A percentile compares a stretch with the other conserved stretches of the same genome.
These are phyloP conservation scores for Polymixis lichenea DNA, from an alignment of 2,888 invertebrate genomes.

Conservation along the genomic window DNA sequence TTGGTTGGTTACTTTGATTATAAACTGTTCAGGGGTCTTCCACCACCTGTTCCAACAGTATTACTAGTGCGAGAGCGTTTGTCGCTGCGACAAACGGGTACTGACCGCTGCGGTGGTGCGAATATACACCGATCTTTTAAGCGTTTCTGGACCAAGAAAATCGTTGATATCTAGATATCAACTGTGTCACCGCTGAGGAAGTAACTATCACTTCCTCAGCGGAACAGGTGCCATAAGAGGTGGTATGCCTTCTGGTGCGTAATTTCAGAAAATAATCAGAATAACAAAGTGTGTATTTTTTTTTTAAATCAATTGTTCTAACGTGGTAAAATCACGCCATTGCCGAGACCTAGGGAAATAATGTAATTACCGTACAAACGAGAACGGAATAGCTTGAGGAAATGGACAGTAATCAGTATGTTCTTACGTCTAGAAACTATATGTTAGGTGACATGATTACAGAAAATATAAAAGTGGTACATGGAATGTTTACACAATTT, in stretches of 20 bases:
- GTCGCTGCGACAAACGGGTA: neutral
- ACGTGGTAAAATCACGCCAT: neutral
- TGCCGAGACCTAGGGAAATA: constrained; percentile 7
- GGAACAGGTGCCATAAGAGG: neutral
- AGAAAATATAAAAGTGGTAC: neutral
- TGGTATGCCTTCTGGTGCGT: neutral
- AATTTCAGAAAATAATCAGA: neutral
- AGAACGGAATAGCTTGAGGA: neutral
- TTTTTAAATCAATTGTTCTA: no score
- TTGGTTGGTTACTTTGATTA: neutral
- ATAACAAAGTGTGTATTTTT: no score
- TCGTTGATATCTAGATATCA: neutral
- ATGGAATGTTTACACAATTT: neutral
- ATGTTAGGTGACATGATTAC: neutral
- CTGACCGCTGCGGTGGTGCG: neutral
- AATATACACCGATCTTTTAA: no score
- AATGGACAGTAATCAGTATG: neutral
- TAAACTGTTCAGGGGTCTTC: neutral
- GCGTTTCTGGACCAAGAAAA: no score
- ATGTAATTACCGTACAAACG: neutral
- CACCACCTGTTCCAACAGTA: neutral
- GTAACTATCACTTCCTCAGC: neutral
- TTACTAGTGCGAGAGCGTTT: neutral
- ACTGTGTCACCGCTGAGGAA: no score
- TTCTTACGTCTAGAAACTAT: neutral